Percentiles rank a stretch among this genome's conserved stretches.
phyloP scores from a whole-genome alignment of 2,888 invertebrate species.

The Galerucella calmariensis region DNA sequence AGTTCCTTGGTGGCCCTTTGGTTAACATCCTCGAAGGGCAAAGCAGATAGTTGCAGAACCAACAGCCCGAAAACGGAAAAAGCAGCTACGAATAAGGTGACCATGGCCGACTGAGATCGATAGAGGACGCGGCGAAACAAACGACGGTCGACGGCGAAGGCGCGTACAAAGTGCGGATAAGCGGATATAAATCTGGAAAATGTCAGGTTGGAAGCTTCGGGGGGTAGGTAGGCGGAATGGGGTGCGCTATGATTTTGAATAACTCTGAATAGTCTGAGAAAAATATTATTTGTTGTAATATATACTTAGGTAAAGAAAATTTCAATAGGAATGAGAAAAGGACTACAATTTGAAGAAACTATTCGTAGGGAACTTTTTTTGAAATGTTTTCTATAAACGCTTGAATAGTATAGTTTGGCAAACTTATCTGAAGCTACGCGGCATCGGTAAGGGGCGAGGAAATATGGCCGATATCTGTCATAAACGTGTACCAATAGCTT shows the following conservation, averaged over 20 bases:
- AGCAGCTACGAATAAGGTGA: conserved; percentile 56
- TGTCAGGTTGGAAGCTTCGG: conserved; percentile 2
- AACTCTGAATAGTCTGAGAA: too few species aligned
- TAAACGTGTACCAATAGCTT: too few species aligned
- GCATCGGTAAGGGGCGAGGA: too few species aligned
- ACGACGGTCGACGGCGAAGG: conserved; percentile 18
- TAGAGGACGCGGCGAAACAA: conserved; percentile 28
- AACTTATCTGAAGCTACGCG: too few species aligned
- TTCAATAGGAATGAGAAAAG: too few species aligned
- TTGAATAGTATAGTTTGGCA: too few species aligned
- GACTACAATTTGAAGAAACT: too few species aligned
- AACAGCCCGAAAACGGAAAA: conserved; percentile 52
- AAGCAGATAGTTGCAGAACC: conserved; percentile 50
- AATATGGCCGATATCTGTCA: too few species aligned
- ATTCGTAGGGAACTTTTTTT: too few species aligned
- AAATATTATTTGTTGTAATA: too few species aligned
- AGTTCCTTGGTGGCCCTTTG: conserved; percentile 61
- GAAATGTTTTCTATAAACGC: too few species aligned
- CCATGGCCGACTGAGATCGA: conserved; percentile 55
- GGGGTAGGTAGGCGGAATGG: conserved; percentile 2
- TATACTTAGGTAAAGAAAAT: too few species aligned
- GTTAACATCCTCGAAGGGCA: conserved; percentile 45
- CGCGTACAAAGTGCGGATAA: conserved; percentile 22
- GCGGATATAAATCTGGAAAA: conserved; percentile 10
- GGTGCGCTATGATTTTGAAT: not conserved